Base-by-base conservation (phyloP, 2,888 invertebrate species). In the Steromphala cineraria region DNA sequence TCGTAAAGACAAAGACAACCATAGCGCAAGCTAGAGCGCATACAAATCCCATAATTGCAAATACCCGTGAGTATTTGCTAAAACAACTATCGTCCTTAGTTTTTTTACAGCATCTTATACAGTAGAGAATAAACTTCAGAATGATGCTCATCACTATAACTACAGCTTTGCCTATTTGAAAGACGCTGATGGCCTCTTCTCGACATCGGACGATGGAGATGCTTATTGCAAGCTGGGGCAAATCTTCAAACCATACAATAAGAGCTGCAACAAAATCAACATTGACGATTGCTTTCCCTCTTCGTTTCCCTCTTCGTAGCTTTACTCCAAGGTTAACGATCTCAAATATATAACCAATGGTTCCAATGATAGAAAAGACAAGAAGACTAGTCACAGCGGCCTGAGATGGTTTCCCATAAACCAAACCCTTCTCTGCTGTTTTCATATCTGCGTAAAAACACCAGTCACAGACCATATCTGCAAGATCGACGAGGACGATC, bases 1-100 rank as follows among this genome's bases (percentile, higher is more conserved):
- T 87, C 7, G 89, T 89, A 53, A 89, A 88, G 31, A 88, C 76
- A 79, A 87, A 90, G 15, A 89, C 83, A 0, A 85, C 77, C 5
- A 85, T 83, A 19, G 88, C 83, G 15, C 88, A 86, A 24, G 80
- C 85, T 24, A 87, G 82, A 40, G 85, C 86, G 0, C 85, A 8
- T 17, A 87, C 62, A 8, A 89, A 81, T 19, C 88, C 89, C 36
- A 86, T 46, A 84, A 89, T 85, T 2, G 88, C 87, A 36, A 89
- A 82, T 7, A 84, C 83, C 8, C 88, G 80, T 21, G 85, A 88
- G 5, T 84, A 77, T 24, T 88, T 85, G 81, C 87, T 87, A 8
- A 82, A 81, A n/a, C 67, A 21, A 4, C 8, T 19, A 28, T 81
- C 55, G 2, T 36, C 36, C 7, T 7, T 36, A 4, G 4, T 36